Evolutionary conservation across 1,140 invertebrate genomes (phyloP).

Genomic region (Linepithema humile): DNA sequence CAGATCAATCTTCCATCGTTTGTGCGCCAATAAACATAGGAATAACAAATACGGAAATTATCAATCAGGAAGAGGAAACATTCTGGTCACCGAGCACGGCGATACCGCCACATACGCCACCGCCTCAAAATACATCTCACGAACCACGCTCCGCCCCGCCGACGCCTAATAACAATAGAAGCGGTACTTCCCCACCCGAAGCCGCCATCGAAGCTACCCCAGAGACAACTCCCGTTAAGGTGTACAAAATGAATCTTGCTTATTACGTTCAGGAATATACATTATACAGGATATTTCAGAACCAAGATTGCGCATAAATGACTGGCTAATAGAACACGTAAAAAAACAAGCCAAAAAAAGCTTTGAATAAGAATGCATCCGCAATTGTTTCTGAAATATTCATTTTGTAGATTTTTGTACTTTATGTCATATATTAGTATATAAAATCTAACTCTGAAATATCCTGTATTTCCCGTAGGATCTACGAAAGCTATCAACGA

Average conservation of each 20-base stretch:
- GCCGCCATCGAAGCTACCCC: constrained; percentile 94
- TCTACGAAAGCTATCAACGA: constrained; percentile 78
- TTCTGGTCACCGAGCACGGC: constrained; percentile 83
- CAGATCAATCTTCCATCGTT: constrained; percentile 75
- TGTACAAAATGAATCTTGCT: constrained; percentile 68
- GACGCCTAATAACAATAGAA: constrained; percentile 79
- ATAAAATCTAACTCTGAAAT: too few relatives aligned
- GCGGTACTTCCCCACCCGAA: constrained; percentile 89
- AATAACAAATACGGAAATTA: constrained; percentile 57
- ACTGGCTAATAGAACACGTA: too few relatives aligned
- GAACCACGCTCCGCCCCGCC: constrained; percentile 80
- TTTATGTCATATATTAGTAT: too few relatives aligned
- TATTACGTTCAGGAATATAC: neutral
- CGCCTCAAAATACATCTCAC: constrained; percentile 71
- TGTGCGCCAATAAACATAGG: constrained; percentile 70
- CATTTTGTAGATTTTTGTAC: too few relatives aligned
- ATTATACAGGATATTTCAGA: too few relatives aligned
- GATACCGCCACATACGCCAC: constrained; percentile 79
- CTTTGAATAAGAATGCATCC: too few relatives aligned
- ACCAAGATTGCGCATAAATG: too few relatives aligned
- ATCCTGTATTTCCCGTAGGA: constrained; percentile 73
- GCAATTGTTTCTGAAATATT: too few relatives aligned
- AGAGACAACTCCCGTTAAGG: constrained; percentile 93
- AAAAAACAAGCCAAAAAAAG: too few relatives aligned
- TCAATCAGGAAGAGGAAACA: constrained; percentile 77